phyloP scores from a whole-genome alignment of 1,140 invertebrate genomes.

The Acyrthosiphon pisum region DNA sequence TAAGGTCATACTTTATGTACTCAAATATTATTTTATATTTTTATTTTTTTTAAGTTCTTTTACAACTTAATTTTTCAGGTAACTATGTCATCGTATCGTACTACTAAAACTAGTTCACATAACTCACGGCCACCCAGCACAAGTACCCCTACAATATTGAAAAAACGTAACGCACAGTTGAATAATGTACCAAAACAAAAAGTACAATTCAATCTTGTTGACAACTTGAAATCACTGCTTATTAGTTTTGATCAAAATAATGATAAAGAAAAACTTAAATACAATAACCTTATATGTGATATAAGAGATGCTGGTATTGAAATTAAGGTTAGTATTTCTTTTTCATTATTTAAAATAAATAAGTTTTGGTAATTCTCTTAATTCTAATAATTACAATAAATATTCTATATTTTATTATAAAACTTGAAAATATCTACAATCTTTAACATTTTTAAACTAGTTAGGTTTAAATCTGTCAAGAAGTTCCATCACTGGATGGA shows the following conservation, averaged over 20 bases:
- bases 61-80: background rate
- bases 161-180: conserved; percentile 3
- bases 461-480: too few relatives aligned
- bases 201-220: conserved; percentile 63
- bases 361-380: background rate
- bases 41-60: background rate
- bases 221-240: conserved; percentile 59
- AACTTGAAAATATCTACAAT: background rate
- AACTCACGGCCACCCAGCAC: conserved; percentile 9
- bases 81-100: conserved; percentile 40
- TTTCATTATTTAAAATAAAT: background rate
- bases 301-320: conserved; percentile 63
- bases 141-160: conserved; percentile 40
- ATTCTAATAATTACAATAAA: background rate
- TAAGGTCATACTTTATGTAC: background rate
- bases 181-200: conserved; percentile 49
- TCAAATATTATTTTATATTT: background rate
- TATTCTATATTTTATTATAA: background rate
- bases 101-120: conserved; percentile 32
- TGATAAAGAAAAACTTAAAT: conserved; percentile 60
- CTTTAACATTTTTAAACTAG: background rate
- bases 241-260: conserved; percentile 57
- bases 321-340: conserved; percentile 58
- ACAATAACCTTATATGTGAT: conserved; percentile 64
- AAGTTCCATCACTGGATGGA: too few relatives aligned